Evolutionary conservation across 37 sponge, comb jelly and placozoan species (phyloP), one percentile per base, ranked within the genome.

Genomic region (Lycopodina hypogea): DNA sequence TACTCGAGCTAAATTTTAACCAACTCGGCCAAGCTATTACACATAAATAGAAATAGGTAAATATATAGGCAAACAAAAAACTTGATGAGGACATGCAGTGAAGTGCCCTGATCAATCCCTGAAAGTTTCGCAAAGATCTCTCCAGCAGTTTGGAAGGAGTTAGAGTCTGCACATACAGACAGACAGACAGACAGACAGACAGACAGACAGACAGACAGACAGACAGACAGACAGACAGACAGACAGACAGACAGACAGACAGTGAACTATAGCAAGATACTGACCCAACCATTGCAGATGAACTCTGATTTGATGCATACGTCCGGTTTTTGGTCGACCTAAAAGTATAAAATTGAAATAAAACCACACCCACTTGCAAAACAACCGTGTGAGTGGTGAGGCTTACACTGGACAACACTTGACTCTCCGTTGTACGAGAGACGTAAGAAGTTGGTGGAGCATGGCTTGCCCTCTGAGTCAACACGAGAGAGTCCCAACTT

Each of bases 261-360:
- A 36, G 63, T 62, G 55, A 19, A 53, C 17, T 19, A 53, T 53
- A 53, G 12, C 55, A 53, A 17, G 55, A 19, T 53, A 9, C 62
- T 64, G 58, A 92, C 93, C 93, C 33, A 95, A 75, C 86, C 90
- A 90, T 78, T 95, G 95, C 15, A 95, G 72, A 58, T 95, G 95
- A 14, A 95, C 93, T 24, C 95, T 48, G 9, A 95, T 95, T 41
- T 95, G 95, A 59, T 95, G 95, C 95, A 95, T 95, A 52, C 95
- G 82, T 26, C 95, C 95, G 38, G 95, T 95, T 64, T 80, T 91
- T 0, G 95, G 93, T 0, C 30, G 24, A 79, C 93, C 93, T 93
- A 48, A 65, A 24, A 35, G n/a, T n/a, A n/a, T n/a, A n/a, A n/a
- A n/a, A n/a, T n/a, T n/a, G 3, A 28, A 11, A 75, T 57, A 51